Percentiles rank a stretch among this genome's conserved stretches.
These are phyloP conservation scores for Tetramorium parvispinum DNA, from an alignment of 1,140 invertebrate species.

Conservation along the genomic window DNA sequence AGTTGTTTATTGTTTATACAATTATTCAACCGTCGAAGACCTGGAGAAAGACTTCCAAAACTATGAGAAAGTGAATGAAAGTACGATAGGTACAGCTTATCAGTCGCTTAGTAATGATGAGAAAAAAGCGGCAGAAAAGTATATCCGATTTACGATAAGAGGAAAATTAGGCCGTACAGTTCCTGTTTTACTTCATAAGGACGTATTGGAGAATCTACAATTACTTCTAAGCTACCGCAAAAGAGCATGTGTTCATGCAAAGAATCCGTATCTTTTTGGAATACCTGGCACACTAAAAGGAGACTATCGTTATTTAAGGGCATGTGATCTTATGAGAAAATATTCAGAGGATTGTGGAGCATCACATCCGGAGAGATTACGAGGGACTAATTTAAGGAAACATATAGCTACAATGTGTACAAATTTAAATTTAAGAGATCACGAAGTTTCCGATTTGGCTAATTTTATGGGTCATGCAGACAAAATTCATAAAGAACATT, in stretches of 20 bases:
- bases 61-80: not conserved
- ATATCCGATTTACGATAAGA: not conserved
- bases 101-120: not conserved
- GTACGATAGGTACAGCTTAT: not conserved
- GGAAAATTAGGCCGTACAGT: slow-evolving; percentile 17
- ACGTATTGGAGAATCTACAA: not conserved
- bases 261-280: slow-evolving; percentile 2
- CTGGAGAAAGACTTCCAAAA: not conserved
- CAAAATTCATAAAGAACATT: slow-evolving; percentile 9
- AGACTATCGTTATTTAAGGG: not conserved
- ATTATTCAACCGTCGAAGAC: slow-evolving; percentile 15
- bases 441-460: not conserved
- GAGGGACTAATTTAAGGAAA: slow-evolving; percentile 20
- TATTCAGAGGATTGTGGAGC: not conserved
- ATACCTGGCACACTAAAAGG: slow-evolving; percentile 6
- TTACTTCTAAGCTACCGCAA: not conserved
- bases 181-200: not conserved
- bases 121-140: not conserved
- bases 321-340: slow-evolving; percentile 15
- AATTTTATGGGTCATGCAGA: slow-evolving; percentile 20
- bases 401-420: slow-evolving; percentile 7
- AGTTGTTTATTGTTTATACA: not conserved
- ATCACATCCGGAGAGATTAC: not conserved
- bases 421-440: not conserved
- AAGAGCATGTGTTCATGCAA: not conserved